These are phyloP conservation scores for Ariopsis seemanni DNA, from an alignment of 2,113 vertebrate species.

Conservation along the genomic window DNA sequence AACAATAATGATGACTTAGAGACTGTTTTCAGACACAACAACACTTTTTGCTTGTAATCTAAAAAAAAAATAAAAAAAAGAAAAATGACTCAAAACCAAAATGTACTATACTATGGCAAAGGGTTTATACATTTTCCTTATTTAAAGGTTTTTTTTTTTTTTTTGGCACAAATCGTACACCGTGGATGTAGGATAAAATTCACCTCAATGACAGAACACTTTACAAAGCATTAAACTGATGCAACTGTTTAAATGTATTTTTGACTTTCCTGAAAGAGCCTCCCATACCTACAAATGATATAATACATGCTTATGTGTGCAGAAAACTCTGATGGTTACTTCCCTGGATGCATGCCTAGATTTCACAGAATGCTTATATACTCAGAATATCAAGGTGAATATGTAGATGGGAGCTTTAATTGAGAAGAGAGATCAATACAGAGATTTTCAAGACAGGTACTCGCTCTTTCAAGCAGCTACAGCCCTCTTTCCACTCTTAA, in stretches of 20 bases:
- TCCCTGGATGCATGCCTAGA: constrained; percentile 31
- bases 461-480: constrained; percentile 11
- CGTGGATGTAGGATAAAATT: neutral
- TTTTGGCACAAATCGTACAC: neutral
- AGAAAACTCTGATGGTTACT: constrained; percentile 48
- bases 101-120: constrained; percentile 17
- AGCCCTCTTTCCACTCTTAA: constrained; percentile 21
- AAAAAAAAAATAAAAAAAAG: constrained; percentile 17
- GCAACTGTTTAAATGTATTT: constrained; percentile 3
- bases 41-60: constrained; percentile 18
- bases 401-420: constrained; percentile 55
- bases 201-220: neutral
- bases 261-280: neutral
- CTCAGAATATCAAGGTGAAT: constrained; percentile 51
- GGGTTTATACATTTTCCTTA: neutral
- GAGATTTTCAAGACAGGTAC: constrained; percentile 27
- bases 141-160: neutral
- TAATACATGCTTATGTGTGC: constrained; percentile 42
- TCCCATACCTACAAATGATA: constrained; percentile 24
- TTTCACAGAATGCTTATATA: constrained; percentile 51
- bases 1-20: constrained; percentile 57
- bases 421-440: constrained; percentile 46
- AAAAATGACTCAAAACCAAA: constrained; percentile 23
- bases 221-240: neutral
- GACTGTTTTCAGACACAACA: constrained; percentile 49